These are phyloP conservation scores for Darevskia mixta DNA, from an alignment of 2,797 vertebrate genomes.

Conservation along the genomic window DNA sequence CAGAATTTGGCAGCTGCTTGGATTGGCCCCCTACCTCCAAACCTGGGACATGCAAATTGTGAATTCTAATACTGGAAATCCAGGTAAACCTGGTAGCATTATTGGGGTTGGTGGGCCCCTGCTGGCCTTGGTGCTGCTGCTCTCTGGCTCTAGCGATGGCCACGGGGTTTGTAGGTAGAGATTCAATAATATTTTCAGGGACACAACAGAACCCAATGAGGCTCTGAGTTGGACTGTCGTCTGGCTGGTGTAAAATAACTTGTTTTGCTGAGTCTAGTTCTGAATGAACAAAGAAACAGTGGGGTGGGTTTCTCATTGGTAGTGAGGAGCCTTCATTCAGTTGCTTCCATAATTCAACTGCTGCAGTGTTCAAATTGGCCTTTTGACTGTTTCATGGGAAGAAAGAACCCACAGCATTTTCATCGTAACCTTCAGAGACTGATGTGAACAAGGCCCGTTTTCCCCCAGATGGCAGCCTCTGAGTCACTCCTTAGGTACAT, in stretches of 20 bases:
- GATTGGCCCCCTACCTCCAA: no score
- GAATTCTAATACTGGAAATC: no score
- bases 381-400: background rate
- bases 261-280: background rate
- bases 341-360: slow-evolving; percentile 6
- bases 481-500: slow-evolving; percentile 41
- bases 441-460: slow-evolving; percentile 57
- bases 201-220: background rate
- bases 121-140: no score
- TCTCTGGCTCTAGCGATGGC: no score
- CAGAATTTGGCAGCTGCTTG: no score
- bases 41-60: no score
- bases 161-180: no score
- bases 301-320: background rate
- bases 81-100: no score
- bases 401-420: slow-evolving; percentile 6
- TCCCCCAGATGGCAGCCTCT: slow-evolving; percentile 39
- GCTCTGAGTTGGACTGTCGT: background rate
- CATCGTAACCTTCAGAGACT: slow-evolving; percentile 26
- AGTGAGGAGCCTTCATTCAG: background rate
- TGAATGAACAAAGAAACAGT: background rate
- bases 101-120: no score
- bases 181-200: background rate
- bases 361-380: slow-evolving; percentile 31
- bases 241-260: background rate